Base-by-base conservation (phyloP, 2,888 invertebrate genomes). In the Beris morrisii region DNA sequence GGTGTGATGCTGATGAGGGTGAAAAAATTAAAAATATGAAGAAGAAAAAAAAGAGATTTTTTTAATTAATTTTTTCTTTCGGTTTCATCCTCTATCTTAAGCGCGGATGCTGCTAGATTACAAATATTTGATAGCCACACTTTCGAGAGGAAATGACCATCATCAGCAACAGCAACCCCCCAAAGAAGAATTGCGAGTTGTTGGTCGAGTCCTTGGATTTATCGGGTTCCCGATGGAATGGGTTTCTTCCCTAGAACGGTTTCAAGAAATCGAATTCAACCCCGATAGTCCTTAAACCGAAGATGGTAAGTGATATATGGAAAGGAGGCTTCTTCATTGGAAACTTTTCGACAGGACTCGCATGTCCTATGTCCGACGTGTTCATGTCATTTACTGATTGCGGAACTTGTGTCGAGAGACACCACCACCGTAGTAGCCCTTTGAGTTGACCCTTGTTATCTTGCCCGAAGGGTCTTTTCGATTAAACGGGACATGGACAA, bases 321-420 rank as follows among this genome's bases (percentile, higher is more conserved):
- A 6, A 46, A 6, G 13, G 4, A 15, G 46, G 30, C 30, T 13
- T 4, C 13, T 45, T 22, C 58, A 11, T 45, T 45, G 28, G 46
- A 45, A 4, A 15, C 3, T 58, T 45, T 22, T 30, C 7, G 28
- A 61, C 52, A 50, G 38, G 15, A 50, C 38, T 61, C 13, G 50
- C 38, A 61, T 22, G 50, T 12, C 61, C n/a, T 38, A 7, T 38
- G 38, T 38, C 9, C 7, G 38, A 61, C 43, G 61, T 61, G 52
- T 61, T 61, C 61, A 61, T 61, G 61, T 61, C 61, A 50, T 38
- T 50, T 61, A 38, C 44, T 61, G 52, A 61, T 61, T 61, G 59
- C 15, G 9, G 22, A 48, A 59, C 31, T 31, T 59, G 46, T 61
- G 46, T 50, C 22, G 61, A 48, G 46, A 61, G 52, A 12, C 28